phyloP scores from a whole-genome alignment of 1,140 invertebrate genomes.

The Dendrolimus punctatus region DNA sequence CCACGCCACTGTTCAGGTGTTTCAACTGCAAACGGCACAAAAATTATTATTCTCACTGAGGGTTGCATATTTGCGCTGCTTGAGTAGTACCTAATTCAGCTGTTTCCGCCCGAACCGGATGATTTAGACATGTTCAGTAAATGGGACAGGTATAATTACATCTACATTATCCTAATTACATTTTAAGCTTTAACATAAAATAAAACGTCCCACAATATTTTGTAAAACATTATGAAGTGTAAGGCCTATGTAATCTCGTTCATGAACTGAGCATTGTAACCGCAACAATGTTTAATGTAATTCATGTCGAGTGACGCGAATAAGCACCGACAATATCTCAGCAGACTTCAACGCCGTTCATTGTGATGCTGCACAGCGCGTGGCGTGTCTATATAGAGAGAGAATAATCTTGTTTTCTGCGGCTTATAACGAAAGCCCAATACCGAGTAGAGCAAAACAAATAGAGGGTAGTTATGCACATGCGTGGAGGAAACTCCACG shows the following conservation, averaged over 20 bases:
- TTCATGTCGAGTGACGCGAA: constrained; percentile 31
- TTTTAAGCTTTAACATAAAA: no score
- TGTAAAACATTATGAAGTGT: no score
- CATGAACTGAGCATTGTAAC: constrained; percentile 8
- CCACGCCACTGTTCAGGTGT: no score
- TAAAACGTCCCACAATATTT: no score
- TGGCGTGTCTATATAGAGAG: constrained; percentile 38
- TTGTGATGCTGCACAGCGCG: constrained; percentile 45
- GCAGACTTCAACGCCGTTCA: constrained; percentile 32
- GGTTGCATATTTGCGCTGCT: no score
- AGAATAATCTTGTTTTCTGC: constrained; percentile 54
- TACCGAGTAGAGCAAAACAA: constrained; percentile 57
- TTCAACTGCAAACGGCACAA: no score
- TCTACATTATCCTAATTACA: not conserved
- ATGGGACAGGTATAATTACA: not conserved
- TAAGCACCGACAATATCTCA: constrained; percentile 34
- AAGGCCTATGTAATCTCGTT: constrained; percentile 1
- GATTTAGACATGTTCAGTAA: no score
- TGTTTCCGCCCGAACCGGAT: no score
- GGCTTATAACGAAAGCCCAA: constrained; percentile 32
- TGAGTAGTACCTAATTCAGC: no score
- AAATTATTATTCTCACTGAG: no score
- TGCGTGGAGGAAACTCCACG: constrained; percentile 37
- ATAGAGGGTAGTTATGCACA: constrained; percentile 40
- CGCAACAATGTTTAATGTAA: constrained; percentile 18